Base-by-base conservation (phyloP, 2,113 vertebrate genomes). In the Dinomys branickii region DNA sequence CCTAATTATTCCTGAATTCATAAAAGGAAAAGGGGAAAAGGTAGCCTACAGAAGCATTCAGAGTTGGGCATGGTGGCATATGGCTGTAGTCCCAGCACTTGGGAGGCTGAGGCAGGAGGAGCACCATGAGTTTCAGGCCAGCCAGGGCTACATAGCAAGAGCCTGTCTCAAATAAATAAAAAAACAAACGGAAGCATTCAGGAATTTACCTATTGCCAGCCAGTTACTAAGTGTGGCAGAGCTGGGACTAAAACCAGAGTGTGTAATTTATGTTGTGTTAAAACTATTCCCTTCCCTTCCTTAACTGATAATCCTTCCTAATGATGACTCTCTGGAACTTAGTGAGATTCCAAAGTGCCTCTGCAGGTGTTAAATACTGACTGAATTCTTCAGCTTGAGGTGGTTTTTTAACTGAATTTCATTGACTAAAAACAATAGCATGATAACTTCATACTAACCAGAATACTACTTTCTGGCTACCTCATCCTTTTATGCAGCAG, bases 1-100 rank as follows among this genome's bases (percentile, higher is more conserved):
- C 44, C 35, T 96, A 91, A 95, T 69, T 73, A 65, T 87, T 94
- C 22, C 73, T 38, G 59, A 88, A 86, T 90, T 95, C 77, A 65
- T 59, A 30, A 33, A 78, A 85, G 19, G 33, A 82, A 28, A 71
- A 78, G 44, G 52, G 71, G 35, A 59, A 16, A 90, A 75, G 67
- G 7, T 84, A 6, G 80, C 38, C 69, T 44, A 44, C 14, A 58
- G 50, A 84, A 56, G 84, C 2, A 30, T 78, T 78, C 75, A 50
- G 26, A 78, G 14, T 78, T 78, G 44, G 44, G 26, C 44, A 78
- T 47, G 26, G 28, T 50, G 75, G 28, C 44, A 78, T 14, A 50
- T 78, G 73, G 26, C 73, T 50, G 14, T 50, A 77, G 47, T 50
- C 41, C 73, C 44, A 77, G 73, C 73, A 30, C 14, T 77, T 50